These are phyloP conservation scores for Prinia subflava DNA, from an alignment of 2,113 vertebrate genomes.

Conservation along the genomic window DNA sequence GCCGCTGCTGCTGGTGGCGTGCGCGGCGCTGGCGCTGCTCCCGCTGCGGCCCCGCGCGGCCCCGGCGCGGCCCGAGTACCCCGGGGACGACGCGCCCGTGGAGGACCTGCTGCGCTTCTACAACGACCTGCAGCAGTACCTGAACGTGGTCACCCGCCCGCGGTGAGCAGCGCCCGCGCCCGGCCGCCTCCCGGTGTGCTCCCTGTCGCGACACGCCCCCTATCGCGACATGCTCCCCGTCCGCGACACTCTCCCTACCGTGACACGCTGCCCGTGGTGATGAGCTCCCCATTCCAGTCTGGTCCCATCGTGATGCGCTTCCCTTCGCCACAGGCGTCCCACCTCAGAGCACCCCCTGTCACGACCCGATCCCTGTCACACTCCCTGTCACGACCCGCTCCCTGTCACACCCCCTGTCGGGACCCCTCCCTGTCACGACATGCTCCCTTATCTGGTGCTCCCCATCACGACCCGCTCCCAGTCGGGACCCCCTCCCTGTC, in stretches of 20 bases:
- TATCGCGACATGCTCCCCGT: rapidly evolving
- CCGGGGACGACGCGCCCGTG: neutral
- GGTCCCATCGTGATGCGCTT: too few relatives aligned
- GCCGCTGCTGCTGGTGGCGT: neutral
- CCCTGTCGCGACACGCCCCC: neutral
- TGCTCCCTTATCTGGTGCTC: too few relatives aligned
- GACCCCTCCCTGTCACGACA: too few relatives aligned
- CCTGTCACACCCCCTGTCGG: too few relatives aligned
- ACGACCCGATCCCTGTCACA: too few relatives aligned
- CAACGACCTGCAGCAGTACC: slow-evolving; percentile 49
- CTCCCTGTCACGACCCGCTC: neutral
- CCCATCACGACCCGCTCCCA: neutral
- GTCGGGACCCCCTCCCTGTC: neutral
- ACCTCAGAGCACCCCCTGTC: too few relatives aligned
- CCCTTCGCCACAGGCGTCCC: neutral
- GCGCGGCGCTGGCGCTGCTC: neutral
- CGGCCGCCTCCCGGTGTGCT: neutral
- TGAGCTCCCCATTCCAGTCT: too few relatives aligned
- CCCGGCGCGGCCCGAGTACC: neutral
- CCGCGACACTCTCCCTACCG: rapidly evolving
- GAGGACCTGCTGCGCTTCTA: slow-evolving; percentile 45
- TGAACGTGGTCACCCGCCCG: slow-evolving; percentile 11
- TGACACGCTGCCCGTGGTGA: too few relatives aligned
- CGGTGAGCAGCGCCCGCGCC: neutral
- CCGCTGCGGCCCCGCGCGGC: neutral